phyloP scores from a whole-genome alignment of 1,140 invertebrate genomes.

The Schmidtea mediterranea region DNA sequence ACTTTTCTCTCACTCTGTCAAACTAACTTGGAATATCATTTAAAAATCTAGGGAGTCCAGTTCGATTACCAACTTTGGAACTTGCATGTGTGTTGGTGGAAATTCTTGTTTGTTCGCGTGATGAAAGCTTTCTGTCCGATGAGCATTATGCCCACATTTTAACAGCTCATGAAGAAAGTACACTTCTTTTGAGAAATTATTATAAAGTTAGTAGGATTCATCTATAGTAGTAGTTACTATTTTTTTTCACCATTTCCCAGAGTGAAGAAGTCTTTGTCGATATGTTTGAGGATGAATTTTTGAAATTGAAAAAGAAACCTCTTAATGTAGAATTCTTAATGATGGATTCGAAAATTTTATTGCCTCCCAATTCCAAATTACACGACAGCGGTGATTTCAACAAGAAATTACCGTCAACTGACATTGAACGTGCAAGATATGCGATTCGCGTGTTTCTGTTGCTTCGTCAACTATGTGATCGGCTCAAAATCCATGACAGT shows the following conservation, averaged over 20 bases:
- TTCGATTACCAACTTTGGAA: constrained; percentile 68
- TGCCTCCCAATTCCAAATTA: constrained; percentile 80
- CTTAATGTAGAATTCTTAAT: constrained; percentile 40
- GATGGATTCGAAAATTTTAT: constrained; percentile 64
- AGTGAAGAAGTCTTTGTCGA: constrained; percentile 92
- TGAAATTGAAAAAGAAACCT: constrained; percentile 36
- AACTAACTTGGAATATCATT: too few relatives aligned
- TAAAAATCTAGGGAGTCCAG: constrained; percentile 32
- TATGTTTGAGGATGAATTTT: constrained; percentile 76
- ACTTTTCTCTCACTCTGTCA: too few relatives aligned
- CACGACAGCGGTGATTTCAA: constrained; percentile 67
- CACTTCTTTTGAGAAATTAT: constrained; percentile 56
- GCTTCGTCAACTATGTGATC: constrained; percentile 53
- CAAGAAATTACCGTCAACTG: constrained; percentile 73
- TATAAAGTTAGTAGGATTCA: constrained; percentile 40
- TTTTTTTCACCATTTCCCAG: constrained; percentile 18
- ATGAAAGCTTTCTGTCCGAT: constrained; percentile 34
- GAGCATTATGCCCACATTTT: constrained; percentile 42
- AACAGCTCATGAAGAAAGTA: constrained; percentile 53
- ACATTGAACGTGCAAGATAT: constrained; percentile 66
- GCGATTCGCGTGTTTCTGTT: constrained; percentile 76
- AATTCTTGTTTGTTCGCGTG: constrained; percentile 30
- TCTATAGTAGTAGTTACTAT: constrained; percentile 9
- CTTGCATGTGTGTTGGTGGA: constrained; percentile 49
- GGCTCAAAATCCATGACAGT: constrained; percentile 39